phyloP scores from a whole-genome alignment of 2,113 vertebrate species.

The Anguilla japonica region DNA sequence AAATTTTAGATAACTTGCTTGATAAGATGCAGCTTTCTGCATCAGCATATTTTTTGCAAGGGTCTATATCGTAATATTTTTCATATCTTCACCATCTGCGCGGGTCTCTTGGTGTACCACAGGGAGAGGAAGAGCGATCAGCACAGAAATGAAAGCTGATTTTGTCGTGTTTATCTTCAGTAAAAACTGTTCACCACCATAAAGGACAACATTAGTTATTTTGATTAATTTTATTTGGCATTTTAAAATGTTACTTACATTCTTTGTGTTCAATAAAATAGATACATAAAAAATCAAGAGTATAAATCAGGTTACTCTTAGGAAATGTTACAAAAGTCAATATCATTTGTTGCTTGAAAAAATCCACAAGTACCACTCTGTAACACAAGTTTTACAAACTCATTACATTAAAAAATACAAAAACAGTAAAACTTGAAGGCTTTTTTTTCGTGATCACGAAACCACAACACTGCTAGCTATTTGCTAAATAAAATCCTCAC shows the following conservation, averaged over 20 bases:
- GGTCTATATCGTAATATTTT: too few species aligned
- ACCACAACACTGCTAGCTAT: not conserved
- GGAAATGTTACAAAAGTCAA: constrained; percentile 5
- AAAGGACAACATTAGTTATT: not conserved
- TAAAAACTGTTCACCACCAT: not conserved
- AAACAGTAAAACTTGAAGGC: constrained; percentile 23
- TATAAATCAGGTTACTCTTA: constrained; percentile 31
- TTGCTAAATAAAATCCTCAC: not conserved
- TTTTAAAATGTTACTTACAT: constrained; percentile 38
- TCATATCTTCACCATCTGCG: too few species aligned
- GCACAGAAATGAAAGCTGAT: not conserved
- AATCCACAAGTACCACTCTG: constrained; percentile 21
- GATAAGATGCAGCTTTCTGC: too few species aligned
- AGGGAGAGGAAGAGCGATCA: not conserved
- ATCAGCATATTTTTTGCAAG: too few species aligned
- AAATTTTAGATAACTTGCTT: too few species aligned
- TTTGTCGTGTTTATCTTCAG: not conserved
- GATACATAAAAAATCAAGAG: constrained; percentile 51
- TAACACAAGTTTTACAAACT: constrained; percentile 33
- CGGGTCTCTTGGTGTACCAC: too few species aligned
- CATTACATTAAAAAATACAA: constrained; percentile 1
- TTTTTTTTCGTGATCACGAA: not conserved
- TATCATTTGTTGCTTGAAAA: constrained; percentile 23
- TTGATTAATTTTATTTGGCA: constrained; percentile 53
- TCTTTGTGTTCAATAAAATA: constrained; percentile 48